Evolutionary conservation across 1,140 invertebrate species (phyloP), one percentile per base, ranked within the genome.

Genomic region (Trissolcus basalis): DNA sequence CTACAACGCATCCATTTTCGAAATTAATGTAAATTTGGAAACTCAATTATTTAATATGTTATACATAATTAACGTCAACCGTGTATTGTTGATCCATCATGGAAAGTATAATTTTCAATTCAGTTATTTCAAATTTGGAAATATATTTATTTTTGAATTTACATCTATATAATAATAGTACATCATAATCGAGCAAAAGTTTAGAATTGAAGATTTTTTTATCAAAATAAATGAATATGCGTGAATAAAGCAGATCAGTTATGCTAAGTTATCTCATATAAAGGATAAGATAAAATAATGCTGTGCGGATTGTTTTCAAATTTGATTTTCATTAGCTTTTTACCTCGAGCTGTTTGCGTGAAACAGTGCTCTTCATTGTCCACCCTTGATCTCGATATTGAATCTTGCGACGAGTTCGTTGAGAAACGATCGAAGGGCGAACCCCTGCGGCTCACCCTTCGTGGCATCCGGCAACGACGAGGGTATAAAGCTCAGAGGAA

Each of bases 301-400:
- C 33, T 16, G 43, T 49, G 27, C 10, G 50, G 39, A 81, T 81
- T 81, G 80, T 77, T 82, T 67, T 82, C 74, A 68, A 85, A 84
- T 86, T 84, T 85, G 77, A 81, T 78, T 82, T 81, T 81, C 74
- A 81, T 86, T 79, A 81, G 71, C 60, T 68, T 65, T 69, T 64
- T 45, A 80, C 84, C 81, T 72, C 56, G 51, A 82, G 84, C 81
- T 85, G 77, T 85, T 86, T 84, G 74, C 65, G 74, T 60, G 61
- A 78, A 79, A 71, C 74, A 74, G 63, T 71, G 71, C 73, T 74
- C 70, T 72, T 79, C 78, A 79, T 78, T 79, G 72, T 75, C 78
- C 74, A 78, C 77, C 72, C 81, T 78, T 78, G 71, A 74, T 77
- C 77, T 84, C 78, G 69, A 79, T 78, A 82, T 78, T 80, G 68